Conservation (phyloP, 1,140 invertebrate species). For the Cecropterus lyciades region DNA sequence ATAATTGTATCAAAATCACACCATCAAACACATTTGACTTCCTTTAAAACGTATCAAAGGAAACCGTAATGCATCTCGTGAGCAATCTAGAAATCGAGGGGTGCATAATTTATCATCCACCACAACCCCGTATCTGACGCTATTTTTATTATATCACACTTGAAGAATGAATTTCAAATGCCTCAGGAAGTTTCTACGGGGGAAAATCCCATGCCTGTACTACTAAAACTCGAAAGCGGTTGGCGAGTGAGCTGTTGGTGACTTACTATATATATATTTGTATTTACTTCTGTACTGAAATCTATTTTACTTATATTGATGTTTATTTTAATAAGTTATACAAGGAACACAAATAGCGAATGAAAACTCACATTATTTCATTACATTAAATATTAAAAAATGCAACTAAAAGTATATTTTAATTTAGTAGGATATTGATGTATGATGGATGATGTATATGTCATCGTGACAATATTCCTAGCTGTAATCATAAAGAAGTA, state of each 20-base stretch:
- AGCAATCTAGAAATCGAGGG: conserved; percentile 74
- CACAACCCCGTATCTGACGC: conserved; percentile 67
- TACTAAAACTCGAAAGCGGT: conserved; percentile 22
- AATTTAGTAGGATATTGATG: no score
- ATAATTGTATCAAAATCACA: conserved; percentile 46
- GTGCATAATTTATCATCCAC: conserved; percentile 81
- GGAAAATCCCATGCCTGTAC: conserved; percentile 64
- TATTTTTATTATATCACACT: conserved; percentile 82
- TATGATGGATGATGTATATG: no score
- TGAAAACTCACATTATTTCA: no score
- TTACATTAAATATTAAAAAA: no score
- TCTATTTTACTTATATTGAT: no score
- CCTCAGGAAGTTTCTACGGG: conserved; percentile 75
- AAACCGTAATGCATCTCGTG: conserved; percentile 65
- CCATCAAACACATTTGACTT: conserved; percentile 65
- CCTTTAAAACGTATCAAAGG: conserved; percentile 73
- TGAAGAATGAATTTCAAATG: conserved; percentile 83
- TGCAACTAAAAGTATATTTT: no score
- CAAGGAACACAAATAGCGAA: no score
- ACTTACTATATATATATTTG: conserved; percentile 15
- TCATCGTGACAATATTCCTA: no score
- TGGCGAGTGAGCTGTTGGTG: conserved; percentile 29
- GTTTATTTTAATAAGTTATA: no score
- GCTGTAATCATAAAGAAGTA: no score
- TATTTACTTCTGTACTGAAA: no score